Conservation (phyloP, 2,888 invertebrate species). For the Athalia circularis region DNA sequence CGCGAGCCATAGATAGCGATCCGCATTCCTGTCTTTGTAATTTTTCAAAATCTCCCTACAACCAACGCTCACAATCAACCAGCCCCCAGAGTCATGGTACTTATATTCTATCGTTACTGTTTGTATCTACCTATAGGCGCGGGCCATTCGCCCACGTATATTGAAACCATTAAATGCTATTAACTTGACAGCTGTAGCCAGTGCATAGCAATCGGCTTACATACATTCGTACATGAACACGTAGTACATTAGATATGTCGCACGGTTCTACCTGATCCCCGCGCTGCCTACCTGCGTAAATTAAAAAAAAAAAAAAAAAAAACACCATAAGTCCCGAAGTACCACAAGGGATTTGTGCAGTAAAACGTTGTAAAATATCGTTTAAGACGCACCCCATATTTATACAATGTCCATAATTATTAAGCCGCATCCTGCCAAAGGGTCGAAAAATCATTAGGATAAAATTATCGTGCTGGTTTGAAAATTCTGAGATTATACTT, state of each 20-base stretch:
- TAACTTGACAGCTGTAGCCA: constrained; percentile 30
- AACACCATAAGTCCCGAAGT: neutral
- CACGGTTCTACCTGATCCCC: neutral
- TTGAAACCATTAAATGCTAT: constrained; percentile 28
- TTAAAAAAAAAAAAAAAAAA: neutral
- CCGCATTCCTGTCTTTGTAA: constrained; percentile 28
- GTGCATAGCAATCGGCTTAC: constrained; percentile 2
- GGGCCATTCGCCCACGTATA: constrained; percentile 32
- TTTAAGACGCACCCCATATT: too few species aligned
- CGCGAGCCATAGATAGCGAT: constrained; percentile 32
- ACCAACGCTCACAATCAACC: neutral
- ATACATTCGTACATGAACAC: neutral
- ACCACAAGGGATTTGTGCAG: too few species aligned
- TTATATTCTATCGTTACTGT: neutral
- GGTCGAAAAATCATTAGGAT: too few species aligned
- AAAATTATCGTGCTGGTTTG: too few species aligned
- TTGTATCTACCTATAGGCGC: neutral
- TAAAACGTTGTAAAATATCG: too few species aligned
- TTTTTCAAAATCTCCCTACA: constrained; percentile 9
- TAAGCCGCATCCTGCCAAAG: too few species aligned
- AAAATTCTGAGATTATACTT: too few species aligned
- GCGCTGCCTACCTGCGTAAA: neutral
- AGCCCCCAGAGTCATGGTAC: neutral
- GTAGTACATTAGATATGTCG: neutral
- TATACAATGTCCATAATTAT: too few species aligned